These are phyloP conservation scores for Ectropis crepuscularia DNA, from an alignment of 2,888 invertebrate species.

Conservation along the genomic window DNA sequence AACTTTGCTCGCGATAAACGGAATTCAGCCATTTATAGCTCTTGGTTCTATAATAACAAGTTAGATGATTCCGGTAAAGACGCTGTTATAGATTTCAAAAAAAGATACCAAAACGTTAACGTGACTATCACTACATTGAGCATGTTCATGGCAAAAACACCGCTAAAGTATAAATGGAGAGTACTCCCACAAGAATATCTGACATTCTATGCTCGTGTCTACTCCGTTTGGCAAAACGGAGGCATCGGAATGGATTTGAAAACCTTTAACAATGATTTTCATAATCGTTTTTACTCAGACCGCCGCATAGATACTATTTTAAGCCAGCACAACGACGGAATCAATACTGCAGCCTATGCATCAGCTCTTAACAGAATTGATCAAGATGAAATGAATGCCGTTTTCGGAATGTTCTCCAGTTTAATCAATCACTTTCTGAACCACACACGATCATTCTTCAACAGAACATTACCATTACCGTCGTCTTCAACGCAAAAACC, in stretches of 20 bases:
- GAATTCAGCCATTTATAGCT: conserved; percentile 46
- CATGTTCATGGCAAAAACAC: conserved; percentile 79
- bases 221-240: conserved; percentile 83
- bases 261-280: conserved; percentile 55
- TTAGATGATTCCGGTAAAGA: conserved; percentile 52
- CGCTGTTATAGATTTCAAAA: conserved; percentile 59
- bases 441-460: conserved; percentile 59
- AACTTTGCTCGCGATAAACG: conserved; percentile 48
- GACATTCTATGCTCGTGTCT: conserved; percentile 79
- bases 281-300: conserved; percentile 49
- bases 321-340: conserved; percentile 70
- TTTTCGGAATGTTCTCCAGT: conserved; percentile 55
- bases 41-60: conserved; percentile 40
- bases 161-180: conserved; percentile 78
- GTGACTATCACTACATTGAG: conserved; percentile 65
- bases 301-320: conserved; percentile 60
- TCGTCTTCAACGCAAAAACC: conserved; percentile 38
- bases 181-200: conserved; percentile 69
- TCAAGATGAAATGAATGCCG: conserved; percentile 59
- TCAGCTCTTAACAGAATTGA: conserved; percentile 59
- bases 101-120: conserved; percentile 70
- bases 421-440: conserved; percentile 60
- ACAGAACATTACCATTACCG: conserved; percentile 48
- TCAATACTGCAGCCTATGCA: conserved; percentile 60
- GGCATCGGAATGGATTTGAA: conserved; percentile 76